Conservation (phyloP, 1,140 invertebrate species). For the Eriocheir sinensis region DNA sequence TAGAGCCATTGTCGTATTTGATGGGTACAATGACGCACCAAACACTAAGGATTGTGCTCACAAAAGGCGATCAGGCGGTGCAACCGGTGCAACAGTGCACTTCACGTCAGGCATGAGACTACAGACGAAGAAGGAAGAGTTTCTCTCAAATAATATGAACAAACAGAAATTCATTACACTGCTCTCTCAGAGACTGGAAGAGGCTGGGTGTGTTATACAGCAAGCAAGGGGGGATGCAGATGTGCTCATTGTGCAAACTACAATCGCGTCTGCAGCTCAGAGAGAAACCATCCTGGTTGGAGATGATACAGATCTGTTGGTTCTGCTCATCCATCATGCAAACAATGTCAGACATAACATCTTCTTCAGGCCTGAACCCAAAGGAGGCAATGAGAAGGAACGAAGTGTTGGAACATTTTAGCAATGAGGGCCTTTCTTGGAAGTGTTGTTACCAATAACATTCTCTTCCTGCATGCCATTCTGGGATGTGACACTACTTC, state of each 20-base stretch:
- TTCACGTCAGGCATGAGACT: not conserved
- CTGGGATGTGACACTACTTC: too few relatives aligned
- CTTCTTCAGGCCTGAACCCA: not conserved
- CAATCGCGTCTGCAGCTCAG: not conserved
- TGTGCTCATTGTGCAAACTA: not conserved
- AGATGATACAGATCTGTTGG: slow-evolving; percentile 25
- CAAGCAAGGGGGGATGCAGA: slow-evolving; percentile 25
- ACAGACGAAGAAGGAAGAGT: not conserved
- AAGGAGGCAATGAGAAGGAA: too few relatives aligned
- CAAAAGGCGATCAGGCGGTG: not conserved
- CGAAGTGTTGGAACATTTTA: too few relatives aligned
- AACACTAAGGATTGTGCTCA: slow-evolving; percentile 18
- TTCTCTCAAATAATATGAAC: too few relatives aligned
- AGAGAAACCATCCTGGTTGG: slow-evolving; percentile 10
- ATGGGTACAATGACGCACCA: not conserved
- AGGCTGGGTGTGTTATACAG: not conserved
- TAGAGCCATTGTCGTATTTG: not conserved
- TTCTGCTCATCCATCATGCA: not conserved
- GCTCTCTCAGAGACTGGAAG: not conserved
- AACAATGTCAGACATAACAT: not conserved
- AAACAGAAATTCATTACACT: not conserved
- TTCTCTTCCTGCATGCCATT: too few relatives aligned
- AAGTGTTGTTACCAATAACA: too few relatives aligned
- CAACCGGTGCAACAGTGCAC: not conserved
- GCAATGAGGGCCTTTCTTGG: too few relatives aligned